Evolutionary conservation across 2,797 vertebrate genomes (phyloP), one percentile per base, ranked within the genome.

Genomic region (Onychomys leucogaster): DNA sequence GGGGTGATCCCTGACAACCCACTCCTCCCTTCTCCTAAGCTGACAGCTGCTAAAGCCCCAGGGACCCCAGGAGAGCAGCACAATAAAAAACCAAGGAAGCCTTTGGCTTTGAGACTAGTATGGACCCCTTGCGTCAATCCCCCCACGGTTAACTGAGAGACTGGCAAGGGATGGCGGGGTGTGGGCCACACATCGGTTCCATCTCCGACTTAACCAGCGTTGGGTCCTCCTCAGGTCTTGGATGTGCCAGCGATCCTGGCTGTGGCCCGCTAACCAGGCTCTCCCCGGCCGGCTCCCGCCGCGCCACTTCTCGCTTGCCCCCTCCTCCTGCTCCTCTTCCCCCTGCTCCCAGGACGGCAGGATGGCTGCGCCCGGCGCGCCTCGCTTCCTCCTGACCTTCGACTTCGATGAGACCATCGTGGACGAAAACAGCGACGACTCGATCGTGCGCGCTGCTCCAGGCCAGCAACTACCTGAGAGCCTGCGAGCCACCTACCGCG

Each of bases 321-420:
- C 94, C 94, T 96, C 95, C 96, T 97, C 75, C 96, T 95, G 92
- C 97, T 95, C 92, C 65, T 95, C 93, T 73, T 55, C 89, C 63
- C 87, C 87, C 97, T 41, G 96, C 97, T 97, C 98, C 98, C 98
- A 99, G 99, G 98, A 97, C 95, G 95, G 97, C 16, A 91, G 96
- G 2, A 98, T 98, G 98, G 98, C 98, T 0, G 94, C 84, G 27
- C 63, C 96, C 11, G 96, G 95, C 25, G 57, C 95, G 0, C 98
- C 98, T 59, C 99, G 97, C 37, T 99, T 99, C 98, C 99, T 99
- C 97, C 98, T 99, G 59, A 98, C 99, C 97, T 99, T 99, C 0
- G 99, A 99, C 98, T 99, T 99, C 0, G 99, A 99, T 0, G 99
- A 99, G 98, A 99, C 99, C 52, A 99, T 99, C 77, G 98, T 99